Evolutionary conservation across 2,888 invertebrate genomes (phyloP), one percentile per base, ranked within the genome.

Genomic region (Auanema freiburgensis): DNA sequence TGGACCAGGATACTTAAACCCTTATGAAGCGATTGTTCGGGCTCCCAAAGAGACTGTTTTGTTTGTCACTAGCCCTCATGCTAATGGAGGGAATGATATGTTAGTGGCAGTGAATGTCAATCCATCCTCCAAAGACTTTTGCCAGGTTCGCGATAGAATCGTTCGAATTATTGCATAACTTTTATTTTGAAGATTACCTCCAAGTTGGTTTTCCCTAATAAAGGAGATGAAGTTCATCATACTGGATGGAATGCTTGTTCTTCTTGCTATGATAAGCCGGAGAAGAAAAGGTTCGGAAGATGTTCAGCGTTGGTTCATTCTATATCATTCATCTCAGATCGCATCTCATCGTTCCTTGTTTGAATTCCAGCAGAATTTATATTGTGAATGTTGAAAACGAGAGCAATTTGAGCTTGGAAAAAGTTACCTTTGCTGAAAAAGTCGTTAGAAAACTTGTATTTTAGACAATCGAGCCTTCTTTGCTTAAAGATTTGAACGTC

Each of bases 181-280:
- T 63, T 50, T 10, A 69, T 42, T 60, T 72, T 77, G 1, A 83
- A 95, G 95, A 90, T 96, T 4, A 90, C 97, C 51, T 90, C 92
- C 83, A 90, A 93, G 21, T 88, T 93, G 0, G 88, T 89, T 78
- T 90, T 94, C 78, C 90, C 90, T 10, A 85, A 90, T 67, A 85
- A 87, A 3, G 90, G 90, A 0, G 92, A 97, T 80, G 97, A 97
- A 84, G 85, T 97, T 0, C 97, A 97, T 84, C 97, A 97, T 84
- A 90, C 90, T 49, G 96, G 96, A 0, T 97, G 96, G 96, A 96
- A 97, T 84, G 90, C 92, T 0, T 97, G 97, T 84, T 93, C 93
- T 74, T 94, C 94, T 84, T 96, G 95, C 84, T 89, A 91, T 57
- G 67, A 67, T 42, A 62, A 71, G 16, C 61, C 66, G 1, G 54